A percentile compares a stretch with the other conserved stretches of the same genome.
Evolutionary conservation across 2,888 invertebrate species (phyloP).

Genomic region (Ypsolopha scabrella): DNA sequence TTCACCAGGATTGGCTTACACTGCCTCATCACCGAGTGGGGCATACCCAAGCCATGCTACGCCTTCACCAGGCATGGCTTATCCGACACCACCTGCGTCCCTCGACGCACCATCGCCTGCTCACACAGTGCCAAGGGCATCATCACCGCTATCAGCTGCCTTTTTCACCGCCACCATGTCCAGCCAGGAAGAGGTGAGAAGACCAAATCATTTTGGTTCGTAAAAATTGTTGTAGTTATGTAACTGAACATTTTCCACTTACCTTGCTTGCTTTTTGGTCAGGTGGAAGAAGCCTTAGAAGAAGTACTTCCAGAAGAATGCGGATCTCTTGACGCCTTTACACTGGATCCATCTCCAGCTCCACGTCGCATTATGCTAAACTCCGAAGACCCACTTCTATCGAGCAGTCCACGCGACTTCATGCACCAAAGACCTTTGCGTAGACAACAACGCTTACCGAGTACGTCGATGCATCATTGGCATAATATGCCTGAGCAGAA

Average conservation of each 20-base stretch:
- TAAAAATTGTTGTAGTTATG: too few species aligned
- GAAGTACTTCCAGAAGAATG: conserved; percentile 87
- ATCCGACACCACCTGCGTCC: conserved; percentile 90
- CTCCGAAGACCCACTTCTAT: conserved; percentile 86
- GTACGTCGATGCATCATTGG: conserved; percentile 45
- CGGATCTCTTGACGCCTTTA: conserved; percentile 71
- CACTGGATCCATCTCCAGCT: conserved; percentile 74
- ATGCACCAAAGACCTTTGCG: conserved; percentile 50
- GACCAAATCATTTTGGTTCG: neutral
- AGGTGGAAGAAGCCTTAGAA: conserved; percentile 86
- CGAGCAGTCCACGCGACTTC: conserved; percentile 87
- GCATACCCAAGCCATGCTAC: conserved; percentile 42
- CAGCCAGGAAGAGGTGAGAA: conserved; percentile 78
- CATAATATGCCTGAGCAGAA: conserved; percentile 21
- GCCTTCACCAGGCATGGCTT: conserved; percentile 79
- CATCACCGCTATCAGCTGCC: conserved; percentile 85
- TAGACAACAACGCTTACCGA: conserved; percentile 34
- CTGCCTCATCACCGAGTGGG: conserved; percentile 50
- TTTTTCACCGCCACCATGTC: conserved; percentile 89
- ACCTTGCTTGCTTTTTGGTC: conserved; percentile 7
- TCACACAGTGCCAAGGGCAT: conserved; percentile 75
- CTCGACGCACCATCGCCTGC: conserved; percentile 83
- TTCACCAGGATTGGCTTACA: conserved; percentile 50
- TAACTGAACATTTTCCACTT: too few species aligned
- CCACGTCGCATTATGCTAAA: conserved; percentile 90